phyloP scores from a whole-genome alignment of 2,113 vertebrate species.

The Crypturellus undulatus region DNA sequence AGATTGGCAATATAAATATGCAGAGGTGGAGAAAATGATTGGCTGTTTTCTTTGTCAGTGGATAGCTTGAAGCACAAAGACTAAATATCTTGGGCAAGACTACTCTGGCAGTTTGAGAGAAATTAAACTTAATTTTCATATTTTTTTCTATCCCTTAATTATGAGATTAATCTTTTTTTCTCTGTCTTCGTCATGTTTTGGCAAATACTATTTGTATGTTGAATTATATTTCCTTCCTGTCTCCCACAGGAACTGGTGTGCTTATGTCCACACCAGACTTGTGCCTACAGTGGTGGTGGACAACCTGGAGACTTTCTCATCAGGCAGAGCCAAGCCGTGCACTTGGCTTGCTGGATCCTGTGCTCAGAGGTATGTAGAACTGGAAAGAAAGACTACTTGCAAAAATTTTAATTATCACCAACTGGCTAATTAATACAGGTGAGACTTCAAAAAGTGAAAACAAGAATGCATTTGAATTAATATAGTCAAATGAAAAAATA shows the following conservation, averaged over 20 bases:
- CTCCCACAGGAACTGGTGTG: conserved; percentile 84
- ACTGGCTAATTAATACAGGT: not conserved
- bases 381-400: not conserved
- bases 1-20: not conserved
- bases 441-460: not conserved
- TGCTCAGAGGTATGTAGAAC: conserved; percentile 71
- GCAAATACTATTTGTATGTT: not conserved
- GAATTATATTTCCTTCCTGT: not conserved
- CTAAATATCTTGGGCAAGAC: not conserved
- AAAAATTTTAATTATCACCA: not conserved
- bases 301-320: conserved; percentile 70
- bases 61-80: not conserved
- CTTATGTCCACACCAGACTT: conserved; percentile 82
- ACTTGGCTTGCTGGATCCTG: conserved; percentile 72
- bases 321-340: conserved; percentile 66
- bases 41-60: not conserved
- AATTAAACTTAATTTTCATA: not conserved
- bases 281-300: conserved; percentile 76
- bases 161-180: not conserved
- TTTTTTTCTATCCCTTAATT: not conserved
- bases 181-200: not conserved
- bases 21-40: not conserved
- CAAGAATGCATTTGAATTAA: not conserved
- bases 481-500: not conserved
- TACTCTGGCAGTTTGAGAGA: not conserved